Conservation (phyloP, 1,140 invertebrate species). For the Laodelphax striatellus region DNA sequence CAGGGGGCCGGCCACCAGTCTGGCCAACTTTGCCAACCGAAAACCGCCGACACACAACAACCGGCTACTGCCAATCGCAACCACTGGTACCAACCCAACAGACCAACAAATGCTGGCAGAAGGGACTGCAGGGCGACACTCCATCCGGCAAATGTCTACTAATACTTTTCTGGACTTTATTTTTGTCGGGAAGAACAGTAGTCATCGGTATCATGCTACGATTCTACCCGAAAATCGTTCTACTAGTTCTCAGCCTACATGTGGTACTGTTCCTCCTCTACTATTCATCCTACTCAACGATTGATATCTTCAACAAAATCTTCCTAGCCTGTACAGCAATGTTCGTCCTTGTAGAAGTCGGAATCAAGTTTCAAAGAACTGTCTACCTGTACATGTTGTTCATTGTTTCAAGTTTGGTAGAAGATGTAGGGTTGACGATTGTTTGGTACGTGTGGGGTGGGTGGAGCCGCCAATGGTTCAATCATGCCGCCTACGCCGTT, state of each 20-base stretch:
- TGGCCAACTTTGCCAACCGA: neutral
- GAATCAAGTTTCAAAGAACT: conserved; percentile 14
- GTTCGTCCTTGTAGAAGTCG: conserved; percentile 18
- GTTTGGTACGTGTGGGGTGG: conserved; percentile 12
- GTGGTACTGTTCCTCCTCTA: conserved; percentile 14
- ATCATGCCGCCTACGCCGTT: conserved; percentile 10
- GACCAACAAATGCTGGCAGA: neutral
- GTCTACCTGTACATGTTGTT: conserved; percentile 10
- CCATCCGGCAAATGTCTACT: conserved; percentile 14
- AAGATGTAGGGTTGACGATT: conserved; percentile 12
- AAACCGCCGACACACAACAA: neutral
- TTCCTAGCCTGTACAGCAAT: conserved; percentile 9
- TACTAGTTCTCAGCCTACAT: conserved; percentile 7
- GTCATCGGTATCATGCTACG: conserved; percentile 6
- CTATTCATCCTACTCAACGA: neutral
- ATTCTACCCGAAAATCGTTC: conserved; percentile 8
- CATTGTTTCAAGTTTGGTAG: conserved; percentile 1
- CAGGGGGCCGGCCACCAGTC: conserved; percentile 13
- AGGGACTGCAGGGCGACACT: conserved; percentile 14
- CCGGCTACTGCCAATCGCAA: neutral
- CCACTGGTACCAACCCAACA: neutral
- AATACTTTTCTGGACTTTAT: conserved; percentile 18
- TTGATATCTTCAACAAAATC: conserved; percentile 7
- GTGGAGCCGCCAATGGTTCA: conserved; percentile 14
- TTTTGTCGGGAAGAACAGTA: conserved; percentile 12